Base-by-base conservation (phyloP, 2,113 vertebrate species). In the Rhabdornis inornatus region DNA sequence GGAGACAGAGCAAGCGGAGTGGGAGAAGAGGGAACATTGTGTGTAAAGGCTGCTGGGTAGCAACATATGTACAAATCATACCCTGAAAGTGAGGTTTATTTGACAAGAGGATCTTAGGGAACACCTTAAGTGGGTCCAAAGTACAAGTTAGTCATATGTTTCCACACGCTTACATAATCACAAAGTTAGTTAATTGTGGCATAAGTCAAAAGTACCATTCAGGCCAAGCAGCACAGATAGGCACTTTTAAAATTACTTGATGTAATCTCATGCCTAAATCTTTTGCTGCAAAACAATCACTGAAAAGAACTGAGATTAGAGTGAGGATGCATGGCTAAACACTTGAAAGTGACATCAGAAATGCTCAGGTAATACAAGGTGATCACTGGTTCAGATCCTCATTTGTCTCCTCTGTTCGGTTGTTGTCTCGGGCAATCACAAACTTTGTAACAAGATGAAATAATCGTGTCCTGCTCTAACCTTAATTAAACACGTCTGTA, bases 121-220 rank as follows among this genome's bases (percentile, higher is more conserved):
- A 59, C 81, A 25, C 21, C 68, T 92, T 90, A 53, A 81, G 68
- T 83, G 95, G 60, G 68, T 95, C 56, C 87, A 89, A 97, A 95
- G 94, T 96, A 20, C 87, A 90, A 75, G 59, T 65, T 49, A 69
- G 30, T 86, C 63, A 81, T 17, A 70, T 6, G 30, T 44, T 23
- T 92, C 42, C 23, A 22, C 30, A 21, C 15, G 8, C 44, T 64
- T 86, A 65, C 21, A 21, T 77, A 89, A 72, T 66, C 49, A 16
- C 84, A 49, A 83, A 93, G 52, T 59, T 56, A 84, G 68, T 80
- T 83, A 74, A 91, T 83, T 77, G 70, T 60, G 80, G 39, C 49
- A 78, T 44, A 94, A 90, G 39, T 85, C 85, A 83, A 78, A 92
- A 66, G 72, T 69, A 47, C 90, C 35, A 2, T 69, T 92, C 28